A percentile compares a stretch with the other conserved stretches of the same genome.
These are phyloP conservation scores for Odontophorus gujanensis DNA, from an alignment of 2,113 vertebrate genomes.

Conservation along the genomic window DNA sequence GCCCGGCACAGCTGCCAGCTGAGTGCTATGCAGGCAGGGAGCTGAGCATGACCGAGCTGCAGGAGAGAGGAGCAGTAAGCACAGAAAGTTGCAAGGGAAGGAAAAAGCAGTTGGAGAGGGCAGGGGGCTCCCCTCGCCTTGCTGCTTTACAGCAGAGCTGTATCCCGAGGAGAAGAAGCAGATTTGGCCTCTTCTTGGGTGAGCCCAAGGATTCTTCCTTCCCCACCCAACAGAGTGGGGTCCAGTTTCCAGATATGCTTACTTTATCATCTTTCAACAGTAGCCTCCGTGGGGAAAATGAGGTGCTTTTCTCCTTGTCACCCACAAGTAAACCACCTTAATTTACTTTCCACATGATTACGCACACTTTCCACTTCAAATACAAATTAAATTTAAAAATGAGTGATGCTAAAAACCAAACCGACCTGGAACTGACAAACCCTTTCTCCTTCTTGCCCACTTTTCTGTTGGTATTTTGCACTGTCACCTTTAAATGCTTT, in stretches of 20 bases:
- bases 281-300: neutral
- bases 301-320: neutral
- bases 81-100: neutral
- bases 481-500: neutral
- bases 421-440: neutral
- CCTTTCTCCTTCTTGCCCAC: neutral
- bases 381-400: neutral
- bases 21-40: neutral
- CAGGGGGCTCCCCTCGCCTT: fast-evolving
- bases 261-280: slow-evolving; percentile 25
- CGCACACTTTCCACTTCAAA: slow-evolving; percentile 10
- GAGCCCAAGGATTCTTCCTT: neutral
- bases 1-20: neutral
- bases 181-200: neutral
- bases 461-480: neutral
- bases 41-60: neutral
- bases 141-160: neutral
- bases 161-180: neutral
- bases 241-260: neutral
- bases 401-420: neutral
- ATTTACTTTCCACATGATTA: slow-evolving; percentile 45
- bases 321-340: neutral
- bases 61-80: neutral
- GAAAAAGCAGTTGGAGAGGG: neutral
- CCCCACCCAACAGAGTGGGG: neutral